phyloP scores from a whole-genome alignment of 2,113 vertebrate genomes.

The Macrotis lagotis region DNA sequence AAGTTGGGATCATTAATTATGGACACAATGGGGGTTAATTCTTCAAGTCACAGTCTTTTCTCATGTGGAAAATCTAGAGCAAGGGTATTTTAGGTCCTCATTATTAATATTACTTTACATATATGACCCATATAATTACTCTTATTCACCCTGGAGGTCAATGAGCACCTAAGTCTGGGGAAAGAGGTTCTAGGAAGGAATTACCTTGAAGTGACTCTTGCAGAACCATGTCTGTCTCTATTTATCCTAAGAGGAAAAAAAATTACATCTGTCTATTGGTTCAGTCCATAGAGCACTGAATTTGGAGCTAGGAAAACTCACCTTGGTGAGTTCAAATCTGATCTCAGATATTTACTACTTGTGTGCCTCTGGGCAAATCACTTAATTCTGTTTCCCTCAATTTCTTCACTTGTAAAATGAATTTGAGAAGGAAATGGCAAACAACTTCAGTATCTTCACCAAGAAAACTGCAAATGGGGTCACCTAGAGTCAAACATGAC shows the following conservation, averaged over 20 bases:
- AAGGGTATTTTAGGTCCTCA: neutral
- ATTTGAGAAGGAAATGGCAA: too few relatives aligned
- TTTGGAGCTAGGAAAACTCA: too few relatives aligned
- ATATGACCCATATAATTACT: neutral
- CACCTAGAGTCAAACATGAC: too few relatives aligned
- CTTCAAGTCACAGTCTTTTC: neutral
- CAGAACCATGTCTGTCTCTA: neutral
- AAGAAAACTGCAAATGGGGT: too few relatives aligned
- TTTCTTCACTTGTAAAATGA: too few relatives aligned
- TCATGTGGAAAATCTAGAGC: neutral
- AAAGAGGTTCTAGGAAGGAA: neutral
- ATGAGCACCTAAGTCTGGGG: neutral
- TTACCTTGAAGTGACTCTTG: neutral
- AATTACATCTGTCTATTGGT: neutral
- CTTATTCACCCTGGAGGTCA: neutral
- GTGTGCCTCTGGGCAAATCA: too few relatives aligned
- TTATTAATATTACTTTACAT: too few relatives aligned
- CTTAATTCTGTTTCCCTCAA: too few relatives aligned
- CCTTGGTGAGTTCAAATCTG: too few relatives aligned
- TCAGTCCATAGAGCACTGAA: too few relatives aligned
- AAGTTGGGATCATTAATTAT: slow-evolving; percentile 39
- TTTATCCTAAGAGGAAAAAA: neutral
- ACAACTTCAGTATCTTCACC: too few relatives aligned
- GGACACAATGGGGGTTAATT: neutral
- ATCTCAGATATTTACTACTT: too few relatives aligned